These are phyloP conservation scores for Pachyuromys duprasi DNA, from an alignment of 2,797 vertebrate genomes.

Conservation along the genomic window DNA sequence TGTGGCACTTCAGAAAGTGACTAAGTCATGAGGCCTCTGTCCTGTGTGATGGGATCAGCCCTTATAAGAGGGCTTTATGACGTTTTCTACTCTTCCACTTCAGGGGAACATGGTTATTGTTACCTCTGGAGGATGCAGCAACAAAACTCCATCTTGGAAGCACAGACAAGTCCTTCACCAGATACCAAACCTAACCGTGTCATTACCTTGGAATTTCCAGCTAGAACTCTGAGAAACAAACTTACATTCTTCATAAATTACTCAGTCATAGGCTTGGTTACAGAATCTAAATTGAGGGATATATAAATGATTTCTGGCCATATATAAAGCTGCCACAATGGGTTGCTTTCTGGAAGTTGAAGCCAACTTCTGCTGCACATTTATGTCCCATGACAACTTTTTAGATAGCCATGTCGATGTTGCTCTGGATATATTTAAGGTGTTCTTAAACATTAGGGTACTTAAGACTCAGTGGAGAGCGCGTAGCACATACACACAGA, in stretches of 20 bases:
- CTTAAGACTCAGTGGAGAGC: neutral
- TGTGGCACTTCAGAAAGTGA: neutral
- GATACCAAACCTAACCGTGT: neutral
- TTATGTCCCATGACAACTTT: conserved; percentile 17
- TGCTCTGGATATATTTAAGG: neutral
- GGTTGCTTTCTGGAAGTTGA: neutral
- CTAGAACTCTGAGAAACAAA: neutral
- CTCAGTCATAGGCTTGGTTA: neutral
- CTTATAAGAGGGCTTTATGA: neutral
- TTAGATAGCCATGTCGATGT: neutral
- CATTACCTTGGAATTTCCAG: neutral
- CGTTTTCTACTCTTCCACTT: neutral
- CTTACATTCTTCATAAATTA: neutral
- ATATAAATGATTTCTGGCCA: neutral
- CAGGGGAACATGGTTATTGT: neutral
- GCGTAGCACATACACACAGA: neutral
- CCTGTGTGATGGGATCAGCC: neutral
- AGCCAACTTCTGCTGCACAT: neutral
- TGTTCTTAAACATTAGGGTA: neutral
- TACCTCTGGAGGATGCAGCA: neutral
- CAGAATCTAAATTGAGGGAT: neutral
- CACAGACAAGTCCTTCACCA: neutral
- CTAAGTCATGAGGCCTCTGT: neutral
- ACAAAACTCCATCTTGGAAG: neutral
- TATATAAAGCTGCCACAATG: neutral